Base-by-base conservation (phyloP, 1,140 invertebrate species). In the Homalodisca vitripennis region DNA sequence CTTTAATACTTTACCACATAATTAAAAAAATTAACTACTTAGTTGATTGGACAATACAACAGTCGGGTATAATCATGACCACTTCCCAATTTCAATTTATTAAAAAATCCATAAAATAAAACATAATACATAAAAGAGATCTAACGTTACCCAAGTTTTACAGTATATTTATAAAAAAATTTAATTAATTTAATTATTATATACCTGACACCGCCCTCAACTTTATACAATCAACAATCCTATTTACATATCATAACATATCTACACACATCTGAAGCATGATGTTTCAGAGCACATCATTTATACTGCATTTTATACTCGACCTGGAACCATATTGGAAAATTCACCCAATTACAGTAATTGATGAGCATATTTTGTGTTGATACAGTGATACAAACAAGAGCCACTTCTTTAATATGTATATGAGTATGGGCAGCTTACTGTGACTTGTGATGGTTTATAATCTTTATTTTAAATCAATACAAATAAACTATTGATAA, bases 191-290 rank as follows among this genome's bases (percentile, higher is more conserved):
- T 53, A 53, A 53, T 6, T 60, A 60, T 10, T 60, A 60, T 13
- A 13, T 13, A 3, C 2, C 26, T 24, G 14, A 24, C 14, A 27
- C 27, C 12, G 27, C 27, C 22, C 26, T 60, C 26, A 10, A n/a
- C 14, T 60, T 60, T 60, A 12, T 60, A 60, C 55, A 60, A 26
- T 30, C 26, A 60, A 60, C 55, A 6, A 26, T 60, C 26, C 55
- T 60, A 60, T 60, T 13, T 60, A 60, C 55, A 60, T 60, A 60
- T 60, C 55, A 60, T 27, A 60, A 60, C 55, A 60, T 60, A 60
- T 60, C 55, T 60, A 60, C 55, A 60, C 2, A 3, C 55, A 6
- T 13, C 13, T 12, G 48, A 41, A 41, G 34, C 17, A 41, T 41
- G 34, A 10, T 41, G 34, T 10, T 41, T 41, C 17, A 6, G 6